Percentiles rank a stretch among this genome's conserved stretches.
Conservation (phyloP, 2,888 invertebrate genomes). For the Spisula solida region DNA sequence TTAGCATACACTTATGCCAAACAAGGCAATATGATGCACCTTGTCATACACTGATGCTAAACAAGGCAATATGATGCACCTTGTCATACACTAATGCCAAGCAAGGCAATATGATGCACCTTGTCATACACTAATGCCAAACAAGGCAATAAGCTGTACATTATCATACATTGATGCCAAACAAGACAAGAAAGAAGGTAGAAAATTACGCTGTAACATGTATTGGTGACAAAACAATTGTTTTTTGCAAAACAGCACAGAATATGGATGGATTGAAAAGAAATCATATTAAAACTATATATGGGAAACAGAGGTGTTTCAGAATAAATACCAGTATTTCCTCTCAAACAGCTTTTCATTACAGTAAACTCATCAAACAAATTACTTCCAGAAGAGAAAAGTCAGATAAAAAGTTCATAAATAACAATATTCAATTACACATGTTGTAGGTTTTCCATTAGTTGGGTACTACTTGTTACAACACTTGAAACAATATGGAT, state of each 20-base stretch:
- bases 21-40: too few species aligned
- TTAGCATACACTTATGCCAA: too few species aligned
- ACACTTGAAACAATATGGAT: background rate
- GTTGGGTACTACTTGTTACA: background rate
- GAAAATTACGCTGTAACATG: too few species aligned
- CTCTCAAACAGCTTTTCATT: constrained; percentile 20
- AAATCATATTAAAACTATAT: background rate
- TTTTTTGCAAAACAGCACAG: background rate
- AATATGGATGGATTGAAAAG: background rate
- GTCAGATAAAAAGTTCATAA: background rate
- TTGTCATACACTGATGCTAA: too few species aligned
- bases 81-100: background rate
- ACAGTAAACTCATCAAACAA: constrained; percentile 11
- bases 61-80: background rate
- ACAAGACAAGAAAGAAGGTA: too few species aligned
- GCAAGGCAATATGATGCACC: too few species aligned
- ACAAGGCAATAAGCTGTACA: too few species aligned
- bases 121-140: too few species aligned
- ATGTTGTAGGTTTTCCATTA: background rate
- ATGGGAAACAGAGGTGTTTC: background rate
- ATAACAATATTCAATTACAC: constrained; percentile 11
- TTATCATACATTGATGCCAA: too few species aligned
- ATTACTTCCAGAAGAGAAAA: constrained; percentile 9
- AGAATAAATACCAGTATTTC: background rate
- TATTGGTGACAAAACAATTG: too few species aligned